Percentiles rank a stretch among this genome's conserved stretches.
phyloP scores from a whole-genome alignment of 2,888 invertebrate genomes.

The Tenthredo notha region DNA sequence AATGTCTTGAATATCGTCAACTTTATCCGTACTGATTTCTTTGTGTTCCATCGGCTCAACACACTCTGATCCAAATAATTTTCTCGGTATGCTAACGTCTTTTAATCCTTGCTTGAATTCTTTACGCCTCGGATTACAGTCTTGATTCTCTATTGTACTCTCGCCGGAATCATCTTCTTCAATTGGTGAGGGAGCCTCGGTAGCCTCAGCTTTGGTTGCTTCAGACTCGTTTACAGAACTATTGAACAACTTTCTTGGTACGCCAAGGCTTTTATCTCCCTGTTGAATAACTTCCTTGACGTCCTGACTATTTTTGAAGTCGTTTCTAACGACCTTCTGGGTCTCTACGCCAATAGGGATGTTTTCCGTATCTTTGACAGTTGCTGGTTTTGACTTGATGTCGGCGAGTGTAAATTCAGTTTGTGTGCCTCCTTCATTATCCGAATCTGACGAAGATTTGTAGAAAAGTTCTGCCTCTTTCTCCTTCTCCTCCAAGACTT shows the following conservation, averaged over 20 bases:
- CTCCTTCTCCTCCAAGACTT: slow-evolving; percentile 85
- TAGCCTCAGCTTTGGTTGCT: slow-evolving; percentile 75
- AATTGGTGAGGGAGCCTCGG: slow-evolving; percentile 77
- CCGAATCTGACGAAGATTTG: slow-evolving; percentile 85
- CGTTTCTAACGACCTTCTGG: slow-evolving; percentile 56
- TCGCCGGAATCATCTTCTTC: slow-evolving; percentile 68
- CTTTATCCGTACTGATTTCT: slow-evolving; percentile 43
- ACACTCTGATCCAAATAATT: slow-evolving; percentile 59
- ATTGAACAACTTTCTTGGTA: slow-evolving; percentile 63
- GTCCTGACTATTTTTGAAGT: slow-evolving; percentile 60
- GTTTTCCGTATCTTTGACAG: not conserved
- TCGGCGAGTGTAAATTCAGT: not conserved
- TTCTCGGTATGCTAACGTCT: slow-evolving; percentile 57
- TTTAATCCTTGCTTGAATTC: slow-evolving; percentile 56
- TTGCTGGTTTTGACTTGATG: not conserved
- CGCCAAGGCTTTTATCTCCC: slow-evolving; percentile 59
- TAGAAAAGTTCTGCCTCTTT: slow-evolving; percentile 88
- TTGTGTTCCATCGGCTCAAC: slow-evolving; percentile 55
- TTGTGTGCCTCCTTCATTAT: slow-evolving; percentile 67
- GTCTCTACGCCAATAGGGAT: slow-evolving; percentile 56
- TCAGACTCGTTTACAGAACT: slow-evolving; percentile 78
- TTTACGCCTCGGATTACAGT: slow-evolving; percentile 52
- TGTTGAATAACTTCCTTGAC: slow-evolving; percentile 62
- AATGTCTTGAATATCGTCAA: not conserved
- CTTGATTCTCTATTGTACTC: slow-evolving; percentile 25